Evolutionary conservation across 2,888 invertebrate species (phyloP), one percentile per base, ranked within the genome.

Genomic region (Atrina japonica): DNA sequence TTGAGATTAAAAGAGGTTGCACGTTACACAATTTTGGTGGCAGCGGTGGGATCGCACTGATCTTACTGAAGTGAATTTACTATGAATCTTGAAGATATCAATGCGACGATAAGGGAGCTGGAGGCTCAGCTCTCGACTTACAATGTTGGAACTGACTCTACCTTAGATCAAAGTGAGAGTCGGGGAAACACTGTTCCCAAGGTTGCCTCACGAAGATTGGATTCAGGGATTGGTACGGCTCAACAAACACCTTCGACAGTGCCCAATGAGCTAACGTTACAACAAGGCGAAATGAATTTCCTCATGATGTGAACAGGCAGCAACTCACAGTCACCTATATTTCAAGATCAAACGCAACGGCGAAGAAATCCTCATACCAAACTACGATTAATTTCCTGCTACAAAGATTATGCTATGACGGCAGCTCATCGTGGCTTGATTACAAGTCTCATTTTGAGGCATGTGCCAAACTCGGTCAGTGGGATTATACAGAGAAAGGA

Each of bases 401-500:
- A 40, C 40, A 58, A 58, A 58, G 16, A 43, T 58, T 9, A 58
- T 41, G 16, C 43, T 58, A 58, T 16, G 43, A 58, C 40, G 40
- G 43, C 41, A 41, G 23, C 16, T 40, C 58, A 14, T 58, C 58
- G 14, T 58, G 58, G 58, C 18, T 58, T 23, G 58, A 58, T 23
- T 58, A 58, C 41, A 58, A 58, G 41, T 58, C 58, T 23, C 43
- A 58, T 58, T 58, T 58, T 41, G 58, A 58, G 41, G 58, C 58
- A 41, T 58, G 58, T 58, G 58, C 43, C 16, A 58, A 16, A 30
- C 21, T 55, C 69, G 7, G 47, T 49, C 27, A 55, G 11, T 55
- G 55, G 55, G 35, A 29, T n/a, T 25, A 55, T 29, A 55, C n/a
- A 35, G 55, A 55, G 35, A 47, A 47, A 47, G 47, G 47, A 47